These are phyloP conservation scores for Muraenolepis orangiensis DNA, from an alignment of 2,797 vertebrate genomes.

Conservation along the genomic window DNA sequence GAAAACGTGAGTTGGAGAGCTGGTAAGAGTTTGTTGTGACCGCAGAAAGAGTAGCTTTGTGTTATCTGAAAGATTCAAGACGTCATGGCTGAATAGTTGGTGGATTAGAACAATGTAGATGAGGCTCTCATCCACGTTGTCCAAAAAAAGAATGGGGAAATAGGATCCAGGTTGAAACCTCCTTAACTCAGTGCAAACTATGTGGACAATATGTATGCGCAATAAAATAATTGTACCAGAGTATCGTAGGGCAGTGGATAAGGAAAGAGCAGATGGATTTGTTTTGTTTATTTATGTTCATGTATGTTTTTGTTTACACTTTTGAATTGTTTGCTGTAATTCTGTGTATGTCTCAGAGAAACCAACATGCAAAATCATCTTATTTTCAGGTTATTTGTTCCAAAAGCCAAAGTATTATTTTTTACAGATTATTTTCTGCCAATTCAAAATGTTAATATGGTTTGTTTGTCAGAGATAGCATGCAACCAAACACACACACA, in stretches of 20 bases:
- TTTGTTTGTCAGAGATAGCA: not conserved
- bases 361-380: not conserved
- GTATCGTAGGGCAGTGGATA: not conserved
- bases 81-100: too few relatives aligned
- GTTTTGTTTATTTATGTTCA: not conserved
- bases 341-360: not conserved
- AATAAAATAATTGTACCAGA: not conserved
- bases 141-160: too few relatives aligned
- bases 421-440: not conserved
- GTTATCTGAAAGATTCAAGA: too few relatives aligned
- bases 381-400: not conserved
- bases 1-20: too few relatives aligned
- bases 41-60: too few relatives aligned
- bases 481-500: not conserved
- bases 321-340: not conserved
- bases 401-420: not conserved
- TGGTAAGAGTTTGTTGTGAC: too few relatives aligned
- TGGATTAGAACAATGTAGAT: too few relatives aligned
- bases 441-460: not conserved
- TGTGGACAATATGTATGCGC: not conserved
- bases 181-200: not conserved
- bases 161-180: too few relatives aligned
- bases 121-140: too few relatives aligned
- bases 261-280: not conserved
- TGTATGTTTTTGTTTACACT: not conserved